phyloP scores from a whole-genome alignment of 2,797 vertebrate genomes.

The Gouania willdenowi region DNA sequence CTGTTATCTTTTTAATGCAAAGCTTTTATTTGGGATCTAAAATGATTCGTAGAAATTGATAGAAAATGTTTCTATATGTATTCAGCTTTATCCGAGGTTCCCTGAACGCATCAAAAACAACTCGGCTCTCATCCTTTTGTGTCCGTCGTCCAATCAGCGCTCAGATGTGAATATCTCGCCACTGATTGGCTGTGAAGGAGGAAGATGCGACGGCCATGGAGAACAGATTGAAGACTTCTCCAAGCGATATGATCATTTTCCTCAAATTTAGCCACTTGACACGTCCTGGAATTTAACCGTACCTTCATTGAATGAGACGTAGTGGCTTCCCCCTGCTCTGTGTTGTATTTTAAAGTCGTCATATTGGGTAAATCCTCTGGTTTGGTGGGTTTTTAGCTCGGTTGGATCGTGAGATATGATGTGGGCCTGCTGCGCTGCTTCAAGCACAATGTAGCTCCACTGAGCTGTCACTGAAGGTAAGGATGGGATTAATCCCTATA shows the following conservation, averaged over 20 bases:
- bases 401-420: slow-evolving; percentile 16
- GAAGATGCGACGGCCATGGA: slow-evolving; percentile 57
- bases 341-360: too few relatives aligned
- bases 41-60: too few relatives aligned
- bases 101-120: background rate
- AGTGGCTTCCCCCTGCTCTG: too few relatives aligned
- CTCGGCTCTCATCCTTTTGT: slow-evolving; percentile 62
- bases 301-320: background rate
- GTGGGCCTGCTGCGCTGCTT: slow-evolving; percentile 36
- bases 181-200: slow-evolving; percentile 58
- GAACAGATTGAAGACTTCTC: slow-evolving; percentile 22
- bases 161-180: background rate
- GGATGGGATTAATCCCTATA: too few relatives aligned
- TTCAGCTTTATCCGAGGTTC: slow-evolving; percentile 7
- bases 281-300: background rate
- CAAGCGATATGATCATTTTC: slow-evolving; percentile 16
- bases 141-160: slow-evolving; percentile 55
- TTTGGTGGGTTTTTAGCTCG: background rate
- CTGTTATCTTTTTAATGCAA: too few relatives aligned
- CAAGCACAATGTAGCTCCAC: slow-evolving; percentile 34
- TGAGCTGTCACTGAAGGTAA: slow-evolving; percentile 44
- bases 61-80: too few relatives aligned
- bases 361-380: background rate
- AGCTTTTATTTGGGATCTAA: too few relatives aligned
- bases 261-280: background rate